Conservation (phyloP, 2,113 vertebrate genomes). For the Indri indri region DNA sequence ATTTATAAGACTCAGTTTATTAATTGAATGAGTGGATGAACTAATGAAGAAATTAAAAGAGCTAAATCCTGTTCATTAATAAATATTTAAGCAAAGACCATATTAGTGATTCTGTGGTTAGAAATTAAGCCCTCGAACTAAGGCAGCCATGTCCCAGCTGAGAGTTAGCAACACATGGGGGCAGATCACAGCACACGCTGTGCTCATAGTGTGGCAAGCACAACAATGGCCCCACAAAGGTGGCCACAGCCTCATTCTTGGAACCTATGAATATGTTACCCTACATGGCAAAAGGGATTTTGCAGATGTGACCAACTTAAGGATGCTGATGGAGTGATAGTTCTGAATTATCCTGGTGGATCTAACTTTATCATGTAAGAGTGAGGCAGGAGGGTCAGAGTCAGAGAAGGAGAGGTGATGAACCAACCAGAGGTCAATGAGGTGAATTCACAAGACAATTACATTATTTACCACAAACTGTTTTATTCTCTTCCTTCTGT, state of each 20-base stretch:
- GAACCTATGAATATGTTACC: not conserved
- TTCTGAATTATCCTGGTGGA: not conserved
- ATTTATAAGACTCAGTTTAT: not conserved
- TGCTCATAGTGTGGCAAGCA: not conserved
- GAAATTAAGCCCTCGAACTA: not conserved
- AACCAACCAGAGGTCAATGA: not conserved
- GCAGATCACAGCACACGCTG: no score
- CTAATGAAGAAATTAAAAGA: not conserved
- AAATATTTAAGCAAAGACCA: not conserved
- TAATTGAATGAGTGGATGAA: not conserved
- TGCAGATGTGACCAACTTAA: not conserved
- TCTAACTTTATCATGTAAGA: not conserved
- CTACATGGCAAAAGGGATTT: not conserved
- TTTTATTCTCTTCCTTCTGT: not conserved
- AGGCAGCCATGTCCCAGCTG: not conserved
- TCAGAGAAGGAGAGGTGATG: not conserved
- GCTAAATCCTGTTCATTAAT: not conserved
- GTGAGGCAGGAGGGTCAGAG: not conserved
- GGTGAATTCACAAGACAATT: not conserved
- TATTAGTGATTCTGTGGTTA: not conserved
- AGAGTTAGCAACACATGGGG: not conserved
- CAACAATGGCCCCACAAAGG: not conserved
- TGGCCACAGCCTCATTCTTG: not conserved
- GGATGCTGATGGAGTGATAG: not conserved
- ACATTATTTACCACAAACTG: not conserved